These are phyloP conservation scores for Helobdella robusta DNA, from an alignment of 2,888 invertebrate genomes.

Conservation along the genomic window DNA sequence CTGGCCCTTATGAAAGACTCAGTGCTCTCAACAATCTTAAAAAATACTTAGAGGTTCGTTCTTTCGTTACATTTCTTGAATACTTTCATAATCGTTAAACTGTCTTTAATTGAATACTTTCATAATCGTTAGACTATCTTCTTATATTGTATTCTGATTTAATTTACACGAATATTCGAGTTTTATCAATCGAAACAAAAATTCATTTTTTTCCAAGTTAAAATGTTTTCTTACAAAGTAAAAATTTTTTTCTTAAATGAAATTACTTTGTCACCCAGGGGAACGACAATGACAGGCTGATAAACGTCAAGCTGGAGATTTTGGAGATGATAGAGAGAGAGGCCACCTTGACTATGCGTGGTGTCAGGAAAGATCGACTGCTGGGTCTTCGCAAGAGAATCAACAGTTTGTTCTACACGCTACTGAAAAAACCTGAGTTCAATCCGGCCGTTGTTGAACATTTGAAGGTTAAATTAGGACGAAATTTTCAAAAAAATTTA, in stretches of 20 bases:
- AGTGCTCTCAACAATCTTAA: conserved; percentile 5
- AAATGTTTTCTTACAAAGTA: too few species aligned
- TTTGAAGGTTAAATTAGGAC: too few species aligned
- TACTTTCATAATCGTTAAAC: too few species aligned
- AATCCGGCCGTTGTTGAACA: conserved; percentile 50
- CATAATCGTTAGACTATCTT: too few species aligned
- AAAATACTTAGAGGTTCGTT: conserved; percentile 12
- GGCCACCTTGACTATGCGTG: conserved; percentile 61
- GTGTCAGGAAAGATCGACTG: conserved; percentile 57
- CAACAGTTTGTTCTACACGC: conserved; percentile 52
- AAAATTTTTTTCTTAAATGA: background rate
- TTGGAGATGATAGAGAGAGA: conserved; percentile 63
- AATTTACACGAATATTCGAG: too few species aligned
- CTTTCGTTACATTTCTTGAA: too few species aligned
- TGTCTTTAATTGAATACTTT: too few species aligned
- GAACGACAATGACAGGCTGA: conserved; percentile 1
- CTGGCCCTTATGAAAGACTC: conserved; percentile 1
- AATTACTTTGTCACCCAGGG: background rate
- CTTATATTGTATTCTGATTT: too few species aligned
- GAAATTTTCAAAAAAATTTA: too few species aligned
- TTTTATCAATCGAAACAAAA: too few species aligned
- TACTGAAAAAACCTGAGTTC: conserved; percentile 50
- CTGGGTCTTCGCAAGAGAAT: conserved; percentile 62
- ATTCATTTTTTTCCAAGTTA: too few species aligned
- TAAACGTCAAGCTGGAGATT: conserved; percentile 46